Base-by-base conservation (phyloP, 2,113 vertebrate species). In the Cryptomyrus ogoouensis region DNA sequence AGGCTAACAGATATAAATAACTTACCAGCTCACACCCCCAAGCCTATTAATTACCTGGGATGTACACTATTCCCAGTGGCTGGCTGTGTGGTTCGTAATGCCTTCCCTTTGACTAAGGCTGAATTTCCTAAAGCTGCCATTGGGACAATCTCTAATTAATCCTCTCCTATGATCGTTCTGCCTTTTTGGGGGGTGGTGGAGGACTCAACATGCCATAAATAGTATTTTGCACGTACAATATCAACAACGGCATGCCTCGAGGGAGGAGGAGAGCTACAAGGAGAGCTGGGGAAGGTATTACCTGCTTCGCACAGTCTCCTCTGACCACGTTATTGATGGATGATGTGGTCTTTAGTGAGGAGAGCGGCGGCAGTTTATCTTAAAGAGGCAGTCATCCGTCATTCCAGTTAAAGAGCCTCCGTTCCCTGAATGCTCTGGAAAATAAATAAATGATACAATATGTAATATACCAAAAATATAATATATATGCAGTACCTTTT, bases 121-220 rank as follows among this genome's bases (percentile, higher is more conserved):
- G 83, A 84, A 84, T 84, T 47, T 47, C 44, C 83, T 84, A 84
- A 84, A 46, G 44, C 83, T 84, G 83, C 83, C 83, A 46, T 47
- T 84, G 83, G 83, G 83, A 84, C 83, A n/a, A 9, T 84, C 83
- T 84, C 83, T 47, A 84, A 84, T 84, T 84, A 84, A 84, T 84
- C 83, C 83, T 84, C 83, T 84, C 83, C 83, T 84, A 84, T 47
- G 44, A 84, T 46, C 39, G 83, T 84, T 84, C 83, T 84, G 83
- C 83, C 21, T 84, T 84, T 84, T 44, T 39, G 77, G 35, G 15
- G 77, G 19, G 15, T 42, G 21, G 83, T 21, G 83, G 83, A n/a
- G 83, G 6, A 13, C 44, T 84, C 44, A 84, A 84, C 83, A 24
- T 46, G 83, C 83, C 83, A 46, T 21, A 47, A 84, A 84, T 46